phyloP scores from a whole-genome alignment of 2,797 vertebrate genomes.

The Myripristis jacobus region DNA sequence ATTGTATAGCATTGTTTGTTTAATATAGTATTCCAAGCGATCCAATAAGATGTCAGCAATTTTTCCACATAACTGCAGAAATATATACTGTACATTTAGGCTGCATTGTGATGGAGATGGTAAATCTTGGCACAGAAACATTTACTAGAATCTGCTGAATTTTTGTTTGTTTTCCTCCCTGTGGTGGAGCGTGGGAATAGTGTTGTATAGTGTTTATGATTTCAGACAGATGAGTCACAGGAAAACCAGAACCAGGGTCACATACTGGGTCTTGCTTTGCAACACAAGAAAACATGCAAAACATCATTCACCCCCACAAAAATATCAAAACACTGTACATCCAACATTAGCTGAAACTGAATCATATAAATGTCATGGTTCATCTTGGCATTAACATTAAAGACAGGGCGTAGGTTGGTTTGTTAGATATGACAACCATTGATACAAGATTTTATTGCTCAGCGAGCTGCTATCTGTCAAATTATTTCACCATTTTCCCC shows the following conservation, averaged over 20 bases:
- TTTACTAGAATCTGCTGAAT: conserved; percentile 42
- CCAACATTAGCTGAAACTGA: conserved; percentile 20
- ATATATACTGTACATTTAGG: conserved; percentile 33
- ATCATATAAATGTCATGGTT: conserved; percentile 5
- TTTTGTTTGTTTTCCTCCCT: background rate
- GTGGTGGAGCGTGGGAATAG: conserved; percentile 12
- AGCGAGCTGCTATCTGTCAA: conserved; percentile 33
- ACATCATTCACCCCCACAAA: background rate
- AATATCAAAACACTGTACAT: conserved; percentile 12
- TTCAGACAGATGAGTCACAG: conserved; percentile 46
- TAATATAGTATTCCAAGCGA: conserved; percentile 57
- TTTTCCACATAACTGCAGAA: conserved; percentile 58
- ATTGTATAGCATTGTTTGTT: conserved; percentile 75
- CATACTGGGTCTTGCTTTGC: conserved; percentile 4
- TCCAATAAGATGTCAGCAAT: conserved; percentile 66
- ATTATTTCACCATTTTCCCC: conserved; percentile 54
- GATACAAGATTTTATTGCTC: background rate
- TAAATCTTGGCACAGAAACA: conserved; percentile 30
- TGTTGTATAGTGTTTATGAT: conserved; percentile 27
- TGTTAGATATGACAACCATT: conserved; percentile 44
- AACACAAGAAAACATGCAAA: conserved; percentile 30
- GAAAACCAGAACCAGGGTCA: conserved; percentile 39
- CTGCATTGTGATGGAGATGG: conserved; percentile 24
- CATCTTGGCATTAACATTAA: conserved; percentile 42
- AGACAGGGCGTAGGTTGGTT: conserved; percentile 44